A percentile compares a stretch with the other conserved stretches of the same genome.
Evolutionary conservation across 30 jellyfish, hydroid and myxozoan genomes (phyloP).

Genomic region (Clytia hemisphaerica): DNA sequence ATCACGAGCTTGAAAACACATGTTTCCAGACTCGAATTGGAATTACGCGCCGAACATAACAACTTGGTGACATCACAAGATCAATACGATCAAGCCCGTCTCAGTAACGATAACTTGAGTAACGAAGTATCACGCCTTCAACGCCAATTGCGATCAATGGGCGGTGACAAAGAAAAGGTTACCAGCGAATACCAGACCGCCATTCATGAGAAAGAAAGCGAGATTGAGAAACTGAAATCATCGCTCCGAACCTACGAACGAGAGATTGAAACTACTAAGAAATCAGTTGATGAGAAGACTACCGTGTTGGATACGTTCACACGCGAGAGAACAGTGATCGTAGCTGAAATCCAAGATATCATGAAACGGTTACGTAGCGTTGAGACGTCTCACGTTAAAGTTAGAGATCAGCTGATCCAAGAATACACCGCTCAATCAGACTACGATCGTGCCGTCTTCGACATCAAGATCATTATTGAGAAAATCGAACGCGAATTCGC

Average conservation of each 20-base stretch:
- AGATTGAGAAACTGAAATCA: constrained; percentile 67
- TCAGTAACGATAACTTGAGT: constrained; percentile 37
- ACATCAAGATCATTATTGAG: constrained; percentile 60
- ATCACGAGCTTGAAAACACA: constrained; percentile 7
- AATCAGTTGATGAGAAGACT: constrained; percentile 53
- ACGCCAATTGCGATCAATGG: constrained; percentile 62
- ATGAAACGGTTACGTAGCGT: constrained; percentile 59
- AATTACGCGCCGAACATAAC: constrained; percentile 52
- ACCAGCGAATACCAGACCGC: constrained; percentile 59
- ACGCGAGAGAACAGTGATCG: constrained; percentile 54
- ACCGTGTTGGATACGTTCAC: constrained; percentile 51
- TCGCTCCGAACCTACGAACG: constrained; percentile 64
- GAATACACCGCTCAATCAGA: constrained; percentile 30
- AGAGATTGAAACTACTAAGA: constrained; percentile 61
- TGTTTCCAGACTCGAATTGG: constrained; percentile 53
- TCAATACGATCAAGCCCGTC: constrained; percentile 76
- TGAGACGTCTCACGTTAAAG: constrained; percentile 68
- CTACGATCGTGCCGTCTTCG: constrained; percentile 49
- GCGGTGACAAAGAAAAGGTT: constrained; percentile 67
- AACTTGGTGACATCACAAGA: constrained; percentile 43
- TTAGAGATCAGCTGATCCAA: constrained; percentile 35
- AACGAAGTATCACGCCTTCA: constrained; percentile 61
- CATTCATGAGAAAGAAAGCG: constrained; percentile 89
- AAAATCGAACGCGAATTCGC: constrained; percentile 76
- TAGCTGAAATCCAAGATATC: constrained; percentile 68